phyloP scores from a whole-genome alignment of 2,797 vertebrate genomes.

The Spondyliosoma cantharus region DNA sequence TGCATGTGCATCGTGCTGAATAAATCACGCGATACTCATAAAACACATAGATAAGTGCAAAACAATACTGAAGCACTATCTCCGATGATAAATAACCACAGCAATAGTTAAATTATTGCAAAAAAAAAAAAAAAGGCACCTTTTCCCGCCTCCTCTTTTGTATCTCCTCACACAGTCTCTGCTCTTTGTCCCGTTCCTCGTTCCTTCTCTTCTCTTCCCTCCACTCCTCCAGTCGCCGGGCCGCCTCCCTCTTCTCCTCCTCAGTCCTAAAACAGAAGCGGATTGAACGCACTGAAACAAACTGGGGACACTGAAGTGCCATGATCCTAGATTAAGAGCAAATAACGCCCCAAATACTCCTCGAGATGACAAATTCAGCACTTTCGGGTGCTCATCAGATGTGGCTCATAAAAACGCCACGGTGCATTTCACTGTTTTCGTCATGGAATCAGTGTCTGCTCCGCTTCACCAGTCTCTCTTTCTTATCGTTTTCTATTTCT shows the following conservation, averaged over 20 bases:
- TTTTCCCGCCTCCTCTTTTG: slow-evolving; percentile 81
- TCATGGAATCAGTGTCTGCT: not conserved
- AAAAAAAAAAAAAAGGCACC: slow-evolving; percentile 47
- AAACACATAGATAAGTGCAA: not conserved
- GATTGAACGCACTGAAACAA: not conserved
- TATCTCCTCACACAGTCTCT: slow-evolving; percentile 82
- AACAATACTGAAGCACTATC: not conserved
- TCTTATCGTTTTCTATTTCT: not conserved
- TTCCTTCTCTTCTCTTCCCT: slow-evolving; percentile 83
- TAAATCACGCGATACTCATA: not conserved
- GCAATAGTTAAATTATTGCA: not conserved
- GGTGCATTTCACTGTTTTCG: slow-evolving; percentile 2
- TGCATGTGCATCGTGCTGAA: not conserved
- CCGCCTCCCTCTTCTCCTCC: slow-evolving; percentile 82
- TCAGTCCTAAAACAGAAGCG: slow-evolving; percentile 66
- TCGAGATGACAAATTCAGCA: not conserved
- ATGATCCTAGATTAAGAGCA: not conserved
- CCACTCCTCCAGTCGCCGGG: slow-evolving; percentile 85
- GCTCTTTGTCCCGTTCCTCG: slow-evolving; percentile 79
- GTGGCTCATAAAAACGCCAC: too few relatives aligned
- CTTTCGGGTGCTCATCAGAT: not conserved
- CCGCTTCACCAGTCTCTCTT: not conserved
- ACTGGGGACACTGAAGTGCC: not conserved
- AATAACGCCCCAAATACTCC: not conserved
- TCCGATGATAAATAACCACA: not conserved